Evolutionary conservation across 2,113 vertebrate genomes (phyloP), one percentile per base, ranked within the genome.

Genomic region (Hiodon tergisus): DNA sequence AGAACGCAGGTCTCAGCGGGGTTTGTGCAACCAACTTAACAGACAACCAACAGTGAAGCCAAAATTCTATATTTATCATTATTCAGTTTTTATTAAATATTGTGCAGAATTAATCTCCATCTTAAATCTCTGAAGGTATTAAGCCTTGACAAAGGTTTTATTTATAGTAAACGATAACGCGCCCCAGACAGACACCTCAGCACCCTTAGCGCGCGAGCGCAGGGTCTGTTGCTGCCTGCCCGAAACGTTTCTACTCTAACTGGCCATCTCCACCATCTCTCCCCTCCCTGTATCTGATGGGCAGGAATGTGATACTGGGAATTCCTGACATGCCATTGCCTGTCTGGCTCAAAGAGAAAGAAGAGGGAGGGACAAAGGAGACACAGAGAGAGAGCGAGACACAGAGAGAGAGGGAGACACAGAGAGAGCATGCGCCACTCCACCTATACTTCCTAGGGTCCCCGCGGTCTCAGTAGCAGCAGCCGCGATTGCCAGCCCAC

Each of bases 251-350:
- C 5, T 79, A 61, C 72, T 80, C 57, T 11, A 73, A 73, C 80
- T 73, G 76, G 67, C 71, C 58, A 78, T 77, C 72, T 59, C 70
- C 47, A 7, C 13, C 73, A 59, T 68, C 16, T 59, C 58, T 3
- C 50, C n/a, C 46, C 8, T 8, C n/a, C 65, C 53, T 77, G n/a
- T 69, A 78, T 81, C 76, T 86, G 82, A 85, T 78, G 74, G 79
- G 80, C 76, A 83, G 81, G 78, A 87, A 86, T 83, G 83, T 87
- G 85, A 74, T 57, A 31, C 6, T 9, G 50, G 61, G 78, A 86
- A 88, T 89, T 88, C 85, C 85, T 84, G 14, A 81, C 85, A 47
- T 85, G 87, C 83, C 78, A 60, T 67, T 67, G 81, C 88, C 81
- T 78, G 77, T 11, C 67, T 60, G 46, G 5, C 74, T 82, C 80